Conservation (phyloP, 2,113 vertebrate genomes). For the Myxocyprinus asiaticus region DNA sequence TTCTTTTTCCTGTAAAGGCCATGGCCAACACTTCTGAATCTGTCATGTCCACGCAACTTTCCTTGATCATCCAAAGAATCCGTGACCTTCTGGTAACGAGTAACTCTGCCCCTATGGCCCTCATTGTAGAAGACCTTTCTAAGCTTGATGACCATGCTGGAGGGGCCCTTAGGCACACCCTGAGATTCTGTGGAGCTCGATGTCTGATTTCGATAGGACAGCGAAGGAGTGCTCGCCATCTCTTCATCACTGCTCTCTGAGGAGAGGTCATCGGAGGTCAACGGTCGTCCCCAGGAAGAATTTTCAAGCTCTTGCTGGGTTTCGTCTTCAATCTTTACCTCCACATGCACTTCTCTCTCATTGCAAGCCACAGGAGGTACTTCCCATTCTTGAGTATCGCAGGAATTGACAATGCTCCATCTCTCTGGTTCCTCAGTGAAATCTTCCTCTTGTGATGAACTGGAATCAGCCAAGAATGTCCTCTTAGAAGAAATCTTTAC, state of each 20-base stretch:
- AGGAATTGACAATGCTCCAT: slow-evolving; percentile 36
- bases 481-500: slow-evolving; percentile 63
- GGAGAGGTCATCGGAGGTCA: slow-evolving; percentile 62
- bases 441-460: slow-evolving; percentile 58
- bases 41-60: not conserved
- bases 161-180: slow-evolving; percentile 47
- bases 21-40: not conserved
- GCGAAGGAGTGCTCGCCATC: slow-evolving; percentile 30
- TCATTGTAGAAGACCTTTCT: slow-evolving; percentile 61
- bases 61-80: slow-evolving; percentile 30
- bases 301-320: slow-evolving; percentile 32
- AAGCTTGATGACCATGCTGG: slow-evolving; percentile 72
- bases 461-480: slow-evolving; percentile 59
- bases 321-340: slow-evolving; percentile 46
- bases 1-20: slow-evolving; percentile 27
- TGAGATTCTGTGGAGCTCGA: slow-evolving; percentile 20
- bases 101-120: slow-evolving; percentile 47
- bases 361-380: not conserved
- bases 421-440: slow-evolving; percentile 26
- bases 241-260: slow-evolving; percentile 55
- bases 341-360: slow-evolving; percentile 16
- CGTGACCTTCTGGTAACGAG: slow-evolving; percentile 60
- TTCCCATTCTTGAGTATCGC: slow-evolving; percentile 18
- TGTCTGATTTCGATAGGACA: not conserved
- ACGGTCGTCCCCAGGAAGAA: slow-evolving; percentile 68